phyloP scores from a whole-genome alignment of 2,113 vertebrate genomes.

The Turnix velox region DNA sequence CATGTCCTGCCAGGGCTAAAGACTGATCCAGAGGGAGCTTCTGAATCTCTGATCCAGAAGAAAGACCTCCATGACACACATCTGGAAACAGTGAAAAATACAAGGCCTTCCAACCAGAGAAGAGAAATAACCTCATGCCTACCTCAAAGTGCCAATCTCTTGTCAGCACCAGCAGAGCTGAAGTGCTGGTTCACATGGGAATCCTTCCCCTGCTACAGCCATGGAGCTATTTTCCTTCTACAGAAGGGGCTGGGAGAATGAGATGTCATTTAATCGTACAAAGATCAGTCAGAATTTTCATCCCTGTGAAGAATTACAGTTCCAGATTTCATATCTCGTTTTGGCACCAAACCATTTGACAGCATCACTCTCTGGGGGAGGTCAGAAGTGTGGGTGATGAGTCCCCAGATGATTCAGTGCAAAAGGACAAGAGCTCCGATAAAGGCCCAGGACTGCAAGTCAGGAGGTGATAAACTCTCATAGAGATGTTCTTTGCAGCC shows the following conservation, averaged over 20 bases:
- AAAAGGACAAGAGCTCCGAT: not conserved
- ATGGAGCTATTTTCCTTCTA: not conserved
- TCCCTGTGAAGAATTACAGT: not conserved
- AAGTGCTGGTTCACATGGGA: not conserved
- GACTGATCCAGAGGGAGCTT: not conserved
- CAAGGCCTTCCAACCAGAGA: not conserved
- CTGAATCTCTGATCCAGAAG: not conserved
- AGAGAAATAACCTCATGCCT: not conserved
- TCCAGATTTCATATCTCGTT: not conserved
- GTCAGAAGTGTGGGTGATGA: not conserved
- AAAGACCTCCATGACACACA: not conserved
- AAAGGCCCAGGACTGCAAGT: not conserved
- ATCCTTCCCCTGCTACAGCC: not conserved
- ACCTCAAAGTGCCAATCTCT: not conserved
- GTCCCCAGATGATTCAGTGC: not conserved
- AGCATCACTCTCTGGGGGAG: not conserved
- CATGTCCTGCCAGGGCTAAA: not conserved
- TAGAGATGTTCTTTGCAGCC: not conserved
- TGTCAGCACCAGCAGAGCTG: not conserved
- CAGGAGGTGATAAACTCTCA: not conserved
- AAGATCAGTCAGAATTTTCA: not conserved
- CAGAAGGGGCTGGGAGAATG: not conserved
- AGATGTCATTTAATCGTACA: not conserved
- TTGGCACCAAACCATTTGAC: not conserved
- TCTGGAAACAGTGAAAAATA: not conserved